Base-by-base conservation (phyloP, 1,140 invertebrate genomes). In the Pogonus chalceus region DNA sequence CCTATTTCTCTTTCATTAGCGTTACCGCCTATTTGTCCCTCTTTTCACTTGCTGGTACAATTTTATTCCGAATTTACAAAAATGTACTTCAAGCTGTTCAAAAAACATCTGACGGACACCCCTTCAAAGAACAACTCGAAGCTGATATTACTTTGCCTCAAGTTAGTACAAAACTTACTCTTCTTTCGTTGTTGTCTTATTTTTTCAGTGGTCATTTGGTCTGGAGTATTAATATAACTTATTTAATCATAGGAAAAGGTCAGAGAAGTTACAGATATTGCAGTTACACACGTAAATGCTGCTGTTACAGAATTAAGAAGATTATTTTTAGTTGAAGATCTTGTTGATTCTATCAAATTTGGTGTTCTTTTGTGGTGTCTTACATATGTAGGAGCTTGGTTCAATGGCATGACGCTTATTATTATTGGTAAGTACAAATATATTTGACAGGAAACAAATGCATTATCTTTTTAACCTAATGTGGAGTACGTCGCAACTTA, bases 381-480 rank as follows among this genome's bases (percentile, higher is more conserved):
- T 68, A 98, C 95, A 23, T 98, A 97, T 71, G 79, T 98, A 62
- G 95, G 95, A 61, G 84, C 91, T 62, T 96, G 91, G 89, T 98
- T 98, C 79, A 98, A 97, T 76, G 94, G 94, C 69, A 89, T 98
- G 82, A 96, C 93, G 60, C 80, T 97, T 61, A 82, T 97, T 65
- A 96, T 96, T 65, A 80, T 96, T 65, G 87, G 91, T 95, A 71
- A 76, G 76, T n/a, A n/a, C n/a, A n/a, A n/a, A n/a, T n/a, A n/a
- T n/a, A n/a, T n/a, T n/a, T n/a, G n/a, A n/a, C n/a, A n/a, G n/a
- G n/a, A n/a, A n/a, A n/a, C n/a, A n/a, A n/a, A n/a, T n/a, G n/a
- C n/a, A n/a, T n/a, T n/a, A n/a, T n/a, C n/a, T n/a, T n/a, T n/a
- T n/a, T n/a, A n/a, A n/a, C n/a, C n/a, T n/a, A n/a, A n/a, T n/a